A percentile compares a stretch with the other conserved stretches of the same genome.
Evolutionary conservation across 2,113 vertebrate species (phyloP).

Genomic region (Chlorocebus sabaeus): DNA sequence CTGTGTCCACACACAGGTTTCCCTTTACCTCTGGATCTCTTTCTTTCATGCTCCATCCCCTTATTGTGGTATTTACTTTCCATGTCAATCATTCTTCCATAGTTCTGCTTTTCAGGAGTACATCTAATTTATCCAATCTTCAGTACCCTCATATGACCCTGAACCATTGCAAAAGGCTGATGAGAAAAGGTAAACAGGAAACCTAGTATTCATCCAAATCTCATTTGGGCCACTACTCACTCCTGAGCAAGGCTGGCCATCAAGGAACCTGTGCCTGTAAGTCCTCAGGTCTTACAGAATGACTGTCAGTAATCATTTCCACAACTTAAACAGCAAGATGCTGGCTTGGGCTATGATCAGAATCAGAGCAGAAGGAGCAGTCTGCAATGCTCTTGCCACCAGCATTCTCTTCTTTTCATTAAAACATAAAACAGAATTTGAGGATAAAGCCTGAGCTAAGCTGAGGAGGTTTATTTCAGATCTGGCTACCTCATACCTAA

Average conservation of each 20-base stretch:
- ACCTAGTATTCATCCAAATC: not conserved
- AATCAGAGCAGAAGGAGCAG: not conserved
- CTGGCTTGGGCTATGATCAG: not conserved
- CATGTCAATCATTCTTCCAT: not conserved
- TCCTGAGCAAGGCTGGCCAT: not conserved
- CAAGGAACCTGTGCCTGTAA: not conserved
- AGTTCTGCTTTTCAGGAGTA: not conserved
- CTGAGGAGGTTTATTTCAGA: not conserved
- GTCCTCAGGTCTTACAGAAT: not conserved
- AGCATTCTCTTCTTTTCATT: not conserved
- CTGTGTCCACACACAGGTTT: not conserved
- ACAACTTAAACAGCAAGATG: not conserved
- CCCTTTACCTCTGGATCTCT: not conserved
- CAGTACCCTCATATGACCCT: not conserved
- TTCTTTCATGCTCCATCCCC: not conserved
- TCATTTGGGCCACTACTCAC: not conserved
- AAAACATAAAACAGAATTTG: constrained; percentile 30
- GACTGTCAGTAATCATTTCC: not conserved
- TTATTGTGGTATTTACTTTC: not conserved
- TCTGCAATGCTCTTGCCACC: not conserved
- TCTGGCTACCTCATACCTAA: not conserved
- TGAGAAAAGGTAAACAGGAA: constrained; percentile 28
- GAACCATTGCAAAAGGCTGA: not conserved
- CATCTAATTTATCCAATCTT: not conserved
- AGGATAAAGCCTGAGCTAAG: constrained; percentile 2